Evolutionary conservation across 1,140 invertebrate genomes (phyloP).

Genomic region (Caenorhabditis latens): DNA sequence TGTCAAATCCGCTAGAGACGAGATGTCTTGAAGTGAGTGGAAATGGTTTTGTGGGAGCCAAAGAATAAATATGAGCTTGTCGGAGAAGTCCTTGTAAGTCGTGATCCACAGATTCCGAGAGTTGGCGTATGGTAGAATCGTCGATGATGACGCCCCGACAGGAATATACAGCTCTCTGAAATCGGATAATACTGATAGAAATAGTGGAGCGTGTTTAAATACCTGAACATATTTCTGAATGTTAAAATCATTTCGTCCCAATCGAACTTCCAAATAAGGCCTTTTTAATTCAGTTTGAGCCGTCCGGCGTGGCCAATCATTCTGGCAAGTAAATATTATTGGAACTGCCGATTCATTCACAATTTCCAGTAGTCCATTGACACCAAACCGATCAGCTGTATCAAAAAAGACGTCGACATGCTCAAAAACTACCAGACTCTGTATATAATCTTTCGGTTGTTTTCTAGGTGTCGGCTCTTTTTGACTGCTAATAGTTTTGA

Average conservation of each 20-base stretch:
- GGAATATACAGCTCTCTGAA: neutral
- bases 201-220: too few relatives aligned
- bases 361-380: neutral
- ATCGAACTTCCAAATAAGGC: neutral
- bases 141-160: neutral
- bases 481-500: neutral
- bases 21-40: neutral
- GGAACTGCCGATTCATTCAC: slow-evolving; percentile 8
- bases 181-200: neutral
- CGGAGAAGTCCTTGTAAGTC: neutral
- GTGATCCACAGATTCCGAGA: slow-evolving; percentile 21
- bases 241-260: neutral
- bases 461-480: neutral
- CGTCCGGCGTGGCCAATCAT: neutral
- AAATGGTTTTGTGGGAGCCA: neutral
- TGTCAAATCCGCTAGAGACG: neutral
- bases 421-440: slow-evolving; percentile 30
- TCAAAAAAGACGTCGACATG: slow-evolving; percentile 40
- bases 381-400: neutral
- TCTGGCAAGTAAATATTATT: slow-evolving; percentile 13
- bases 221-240: slow-evolving; percentile 43
- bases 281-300: neutral
- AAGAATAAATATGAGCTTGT: slow-evolving; percentile 25
- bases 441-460: neutral
- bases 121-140: neutral